phyloP scores from a whole-genome alignment of 2,113 vertebrate genomes.

The Mustelus asterias region DNA sequence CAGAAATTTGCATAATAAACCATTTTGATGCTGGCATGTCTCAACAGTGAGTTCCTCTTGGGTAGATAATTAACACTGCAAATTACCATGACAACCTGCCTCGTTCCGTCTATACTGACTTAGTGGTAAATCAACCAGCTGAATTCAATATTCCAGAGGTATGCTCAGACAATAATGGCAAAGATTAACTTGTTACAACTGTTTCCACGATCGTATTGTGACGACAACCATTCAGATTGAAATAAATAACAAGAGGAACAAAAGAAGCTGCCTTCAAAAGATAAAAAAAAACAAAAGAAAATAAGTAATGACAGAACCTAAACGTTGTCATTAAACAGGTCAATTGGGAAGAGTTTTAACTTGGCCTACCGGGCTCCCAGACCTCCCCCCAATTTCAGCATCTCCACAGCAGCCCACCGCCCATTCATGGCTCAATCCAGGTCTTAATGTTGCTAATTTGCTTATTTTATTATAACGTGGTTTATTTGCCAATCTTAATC shows the following conservation, averaged over 20 bases:
- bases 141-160: neutral
- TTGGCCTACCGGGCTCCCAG: neutral
- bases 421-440: neutral
- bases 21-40: neutral
- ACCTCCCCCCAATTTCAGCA: neutral
- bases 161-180: neutral
- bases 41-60: neutral
- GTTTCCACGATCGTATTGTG: neutral
- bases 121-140: neutral
- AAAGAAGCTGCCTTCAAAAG: neutral
- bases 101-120: neutral
- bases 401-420: neutral
- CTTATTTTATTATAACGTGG: neutral
- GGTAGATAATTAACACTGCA: neutral
- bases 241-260: neutral
- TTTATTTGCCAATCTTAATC: neutral
- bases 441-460: neutral
- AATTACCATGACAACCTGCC: neutral
- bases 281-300: neutral
- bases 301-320: neutral
- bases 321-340: neutral
- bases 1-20: neutral
- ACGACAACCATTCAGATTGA: neutral
- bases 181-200: neutral
- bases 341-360: neutral